Evolutionary conservation across 1,140 invertebrate genomes (phyloP).

Genomic region (Eriocheir sinensis): DNA sequence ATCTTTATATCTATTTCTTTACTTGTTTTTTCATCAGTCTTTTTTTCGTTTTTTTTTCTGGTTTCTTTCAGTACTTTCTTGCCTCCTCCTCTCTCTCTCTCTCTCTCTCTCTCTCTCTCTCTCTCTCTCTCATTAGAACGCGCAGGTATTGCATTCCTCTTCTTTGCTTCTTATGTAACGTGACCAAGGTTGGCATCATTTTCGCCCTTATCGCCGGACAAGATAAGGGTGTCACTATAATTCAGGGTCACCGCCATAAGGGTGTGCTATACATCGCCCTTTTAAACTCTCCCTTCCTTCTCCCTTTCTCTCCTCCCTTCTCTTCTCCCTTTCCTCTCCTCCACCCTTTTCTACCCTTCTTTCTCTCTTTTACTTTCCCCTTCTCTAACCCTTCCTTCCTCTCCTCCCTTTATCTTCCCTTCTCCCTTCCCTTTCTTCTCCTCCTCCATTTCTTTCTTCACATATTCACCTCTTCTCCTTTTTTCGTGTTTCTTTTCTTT

Average conservation of each 20-base stretch:
- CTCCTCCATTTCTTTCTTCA: background rate
- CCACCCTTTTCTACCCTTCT: background rate
- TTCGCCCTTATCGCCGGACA: too few relatives aligned
- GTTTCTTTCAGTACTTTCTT: too few relatives aligned
- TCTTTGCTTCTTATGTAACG: too few relatives aligned
- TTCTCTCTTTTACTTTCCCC: background rate
- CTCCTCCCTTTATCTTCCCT: background rate
- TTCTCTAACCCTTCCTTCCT: background rate
- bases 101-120: conserved; percentile 22
- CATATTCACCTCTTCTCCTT: background rate
- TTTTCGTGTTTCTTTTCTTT: background rate
- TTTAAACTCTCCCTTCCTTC: background rate
- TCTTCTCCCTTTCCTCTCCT: background rate
- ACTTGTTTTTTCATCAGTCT: too few relatives aligned
- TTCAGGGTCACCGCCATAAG: too few relatives aligned
- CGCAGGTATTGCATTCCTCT: too few relatives aligned
- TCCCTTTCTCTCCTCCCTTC: background rate
- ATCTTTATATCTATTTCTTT: too few relatives aligned
- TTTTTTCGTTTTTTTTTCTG: too few relatives aligned
- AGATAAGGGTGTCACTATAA: too few relatives aligned
- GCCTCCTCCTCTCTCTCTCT: conserved; percentile 22
- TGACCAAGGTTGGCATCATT: too few relatives aligned
- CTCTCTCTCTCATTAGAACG: conserved; percentile 18
- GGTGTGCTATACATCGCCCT: too few relatives aligned
- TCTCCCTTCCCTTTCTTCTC: background rate